A percentile compares a stretch with the other conserved stretches of the same genome.
phyloP scores from a whole-genome alignment of 2,888 invertebrate species.

The Chrysomela aeneicollis region DNA sequence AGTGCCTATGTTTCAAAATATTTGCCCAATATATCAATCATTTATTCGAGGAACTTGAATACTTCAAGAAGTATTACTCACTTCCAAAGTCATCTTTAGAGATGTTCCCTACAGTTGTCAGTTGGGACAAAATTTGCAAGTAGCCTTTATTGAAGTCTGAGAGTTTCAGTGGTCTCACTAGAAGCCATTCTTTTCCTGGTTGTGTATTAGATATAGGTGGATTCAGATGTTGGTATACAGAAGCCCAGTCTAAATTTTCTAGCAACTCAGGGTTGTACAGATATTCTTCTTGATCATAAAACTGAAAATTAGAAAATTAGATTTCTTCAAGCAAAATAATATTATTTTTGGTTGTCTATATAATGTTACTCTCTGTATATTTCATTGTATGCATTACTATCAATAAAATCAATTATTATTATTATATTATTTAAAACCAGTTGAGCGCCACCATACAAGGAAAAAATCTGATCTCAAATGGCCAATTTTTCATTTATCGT shows the following conservation, averaged over 20 bases:
- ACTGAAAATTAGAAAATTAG: slow-evolving; percentile 35
- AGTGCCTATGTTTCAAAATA: no score
- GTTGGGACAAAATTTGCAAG: slow-evolving; percentile 78
- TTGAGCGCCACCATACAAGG: no score
- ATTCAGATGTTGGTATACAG: slow-evolving; percentile 70
- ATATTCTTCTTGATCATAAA: slow-evolving; percentile 43
- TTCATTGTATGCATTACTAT: no score
- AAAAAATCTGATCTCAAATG: no score
- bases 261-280: slow-evolving; percentile 75
- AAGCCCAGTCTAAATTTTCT: slow-evolving; percentile 70
- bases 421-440: no score
- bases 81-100: slow-evolving; percentile 81
- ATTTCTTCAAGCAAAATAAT: not conserved
- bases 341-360: no score
- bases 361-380: no score
- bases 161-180: slow-evolving; percentile 80
- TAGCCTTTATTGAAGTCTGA: slow-evolving; percentile 88
- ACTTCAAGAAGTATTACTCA: slow-evolving; percentile 61
- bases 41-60: no score
- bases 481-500: no score
- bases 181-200: slow-evolving; percentile 79
- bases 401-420: no score
- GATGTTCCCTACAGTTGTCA: slow-evolving; percentile 86
- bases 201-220: slow-evolving; percentile 73
- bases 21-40: no score